A percentile compares a stretch with the other conserved stretches of the same genome.
Evolutionary conservation across 1,140 invertebrate species (phyloP).

Genomic region (Zaprionus tsacasi): DNA sequence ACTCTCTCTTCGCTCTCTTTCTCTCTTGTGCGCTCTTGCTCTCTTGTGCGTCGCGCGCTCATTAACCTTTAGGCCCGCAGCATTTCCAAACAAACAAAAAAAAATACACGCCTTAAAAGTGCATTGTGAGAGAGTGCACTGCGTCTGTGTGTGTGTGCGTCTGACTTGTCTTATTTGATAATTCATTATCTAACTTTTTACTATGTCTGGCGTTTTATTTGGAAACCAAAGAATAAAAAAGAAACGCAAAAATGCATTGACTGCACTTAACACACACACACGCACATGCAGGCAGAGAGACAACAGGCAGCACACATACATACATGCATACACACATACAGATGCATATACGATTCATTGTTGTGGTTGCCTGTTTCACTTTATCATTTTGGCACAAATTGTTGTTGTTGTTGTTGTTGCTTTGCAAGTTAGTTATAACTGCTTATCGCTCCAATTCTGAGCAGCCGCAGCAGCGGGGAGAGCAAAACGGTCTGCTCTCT

Average conservation of each 20-base stretch:
- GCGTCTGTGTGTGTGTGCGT: conserved; percentile 1
- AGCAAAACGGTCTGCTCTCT: not conserved
- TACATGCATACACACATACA: too few relatives aligned
- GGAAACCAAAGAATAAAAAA: not conserved
- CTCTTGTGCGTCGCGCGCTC: conserved; percentile 1
- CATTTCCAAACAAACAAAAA: conserved; percentile 14
- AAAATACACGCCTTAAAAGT: conserved; percentile 34
- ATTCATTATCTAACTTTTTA: conserved; percentile 45
- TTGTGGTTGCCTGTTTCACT: conserved; percentile 2
- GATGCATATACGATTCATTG: not conserved
- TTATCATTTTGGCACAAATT: conserved; percentile 29
- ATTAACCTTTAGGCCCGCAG: conserved; percentile 21
- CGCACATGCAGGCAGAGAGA: not conserved
- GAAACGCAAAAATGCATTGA: not conserved
- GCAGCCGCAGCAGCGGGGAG: conserved; percentile 4
- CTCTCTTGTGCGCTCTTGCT: conserved; percentile 8
- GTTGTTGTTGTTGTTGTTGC: conserved; percentile 20
- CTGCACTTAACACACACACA: conserved; percentile 19
- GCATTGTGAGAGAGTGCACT: conserved; percentile 3
- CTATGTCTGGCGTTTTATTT: not conserved
- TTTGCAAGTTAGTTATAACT: conserved; percentile 36
- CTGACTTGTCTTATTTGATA: conserved; percentile 6
- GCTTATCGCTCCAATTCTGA: conserved; percentile 58
- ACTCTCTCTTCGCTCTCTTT: not conserved
- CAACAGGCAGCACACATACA: too few relatives aligned